These are phyloP conservation scores for Gallinago jamesoni DNA, from an alignment of 2,113 vertebrate genomes.

Conservation along the genomic window DNA sequence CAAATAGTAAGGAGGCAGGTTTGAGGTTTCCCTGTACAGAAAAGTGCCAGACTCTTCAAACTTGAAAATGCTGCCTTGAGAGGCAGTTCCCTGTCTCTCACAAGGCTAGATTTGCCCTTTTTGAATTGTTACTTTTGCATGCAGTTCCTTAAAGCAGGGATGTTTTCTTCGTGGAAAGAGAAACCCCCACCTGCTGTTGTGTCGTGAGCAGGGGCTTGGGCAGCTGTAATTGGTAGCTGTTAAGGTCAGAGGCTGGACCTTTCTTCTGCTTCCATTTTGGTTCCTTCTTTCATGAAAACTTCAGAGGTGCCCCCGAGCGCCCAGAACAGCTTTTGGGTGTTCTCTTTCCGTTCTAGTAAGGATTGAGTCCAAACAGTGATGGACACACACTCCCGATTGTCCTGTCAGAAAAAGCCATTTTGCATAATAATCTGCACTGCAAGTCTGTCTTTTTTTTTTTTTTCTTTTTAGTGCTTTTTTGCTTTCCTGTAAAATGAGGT, in stretches of 20 bases:
- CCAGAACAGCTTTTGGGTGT: not conserved
- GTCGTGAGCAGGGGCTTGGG: not conserved
- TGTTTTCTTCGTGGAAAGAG: not conserved
- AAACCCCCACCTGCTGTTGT: not conserved
- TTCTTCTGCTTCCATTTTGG: not conserved
- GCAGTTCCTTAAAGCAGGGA: not conserved
- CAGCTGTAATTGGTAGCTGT: not conserved
- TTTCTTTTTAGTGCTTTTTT: not conserved
- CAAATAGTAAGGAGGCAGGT: not conserved
- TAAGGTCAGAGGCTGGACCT: not conserved
- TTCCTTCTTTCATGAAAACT: not conserved
- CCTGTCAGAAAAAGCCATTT: not conserved
- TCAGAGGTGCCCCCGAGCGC: not conserved
- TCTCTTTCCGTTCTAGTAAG: not conserved
- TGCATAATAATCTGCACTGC: not conserved
- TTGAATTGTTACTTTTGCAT: not conserved
- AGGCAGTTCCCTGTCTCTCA: not conserved
- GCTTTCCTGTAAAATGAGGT: constrained; percentile 4
- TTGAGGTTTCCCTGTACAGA: not conserved
- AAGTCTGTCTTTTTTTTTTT: not conserved
- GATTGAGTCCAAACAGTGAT: not conserved
- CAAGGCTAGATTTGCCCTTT: not conserved
- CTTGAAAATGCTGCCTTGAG: not conserved
- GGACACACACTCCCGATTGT: not conserved
- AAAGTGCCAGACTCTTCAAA: not conserved